Evolutionary conservation across 2,888 invertebrate genomes (phyloP).

Genomic region (Platycheirus albimanus): DNA sequence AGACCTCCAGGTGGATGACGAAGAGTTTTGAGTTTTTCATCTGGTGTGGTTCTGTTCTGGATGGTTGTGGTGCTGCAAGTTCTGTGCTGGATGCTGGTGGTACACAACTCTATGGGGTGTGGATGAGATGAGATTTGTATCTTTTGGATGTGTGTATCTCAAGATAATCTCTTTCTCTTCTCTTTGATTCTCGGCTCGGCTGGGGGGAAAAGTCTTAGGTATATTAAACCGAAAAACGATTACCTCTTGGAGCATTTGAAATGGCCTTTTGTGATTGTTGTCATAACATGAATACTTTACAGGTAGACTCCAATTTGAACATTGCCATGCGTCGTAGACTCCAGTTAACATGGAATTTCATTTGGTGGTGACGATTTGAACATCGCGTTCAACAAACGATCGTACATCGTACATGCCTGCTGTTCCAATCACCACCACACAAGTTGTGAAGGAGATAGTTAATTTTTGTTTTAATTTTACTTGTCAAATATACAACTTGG

Average conservation of each 20-base stretch:
- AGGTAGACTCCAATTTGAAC: constrained; percentile 16
- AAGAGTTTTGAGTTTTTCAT: constrained; percentile 47
- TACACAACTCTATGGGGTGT: constrained; percentile 48
- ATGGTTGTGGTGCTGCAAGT: not conserved
- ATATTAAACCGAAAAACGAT: constrained; percentile 13
- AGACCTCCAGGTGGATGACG: constrained; percentile 65
- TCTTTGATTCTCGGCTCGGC: not conserved
- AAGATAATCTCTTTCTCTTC: constrained; percentile 59
- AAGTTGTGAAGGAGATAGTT: constrained; percentile 56
- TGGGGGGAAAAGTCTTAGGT: constrained; percentile 21
- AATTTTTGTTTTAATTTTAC: constrained; percentile 3
- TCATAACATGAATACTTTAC: constrained; percentile 49
- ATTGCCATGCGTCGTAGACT: not conserved
- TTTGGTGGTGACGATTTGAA: constrained; percentile 71
- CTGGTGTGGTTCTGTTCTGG: constrained; percentile 29
- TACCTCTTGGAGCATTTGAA: constrained; percentile 57
- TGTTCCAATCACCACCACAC: constrained; percentile 69
- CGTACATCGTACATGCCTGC: constrained; percentile 63
- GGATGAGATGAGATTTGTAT: constrained; percentile 68
- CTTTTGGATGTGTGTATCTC: constrained; percentile 45
- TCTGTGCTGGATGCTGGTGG: not conserved
- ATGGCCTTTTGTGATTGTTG: constrained; percentile 60
- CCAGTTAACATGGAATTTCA: constrained; percentile 35
- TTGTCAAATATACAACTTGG: not conserved
- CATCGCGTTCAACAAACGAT: constrained; percentile 62